Conservation (phyloP, 2,113 vertebrate species). For the Hydropotes inermis region DNA sequence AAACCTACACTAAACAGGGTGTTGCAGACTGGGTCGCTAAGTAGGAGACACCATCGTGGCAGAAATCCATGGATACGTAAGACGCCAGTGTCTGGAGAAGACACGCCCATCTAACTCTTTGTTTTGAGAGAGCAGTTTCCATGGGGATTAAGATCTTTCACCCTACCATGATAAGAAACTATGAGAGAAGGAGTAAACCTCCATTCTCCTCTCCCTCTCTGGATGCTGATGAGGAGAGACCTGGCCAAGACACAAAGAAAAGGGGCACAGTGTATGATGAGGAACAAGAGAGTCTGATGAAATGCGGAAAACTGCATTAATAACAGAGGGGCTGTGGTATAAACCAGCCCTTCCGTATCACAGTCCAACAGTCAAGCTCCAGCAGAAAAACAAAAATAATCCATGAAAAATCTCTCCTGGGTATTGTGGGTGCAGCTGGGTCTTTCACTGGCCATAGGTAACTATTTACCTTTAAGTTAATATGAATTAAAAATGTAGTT, state of each 20-base stretch:
- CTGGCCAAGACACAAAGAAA: background rate
- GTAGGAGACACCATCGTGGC: rapidly evolving
- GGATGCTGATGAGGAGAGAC: background rate
- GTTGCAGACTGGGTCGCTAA: rapidly evolving
- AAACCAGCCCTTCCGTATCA: background rate
- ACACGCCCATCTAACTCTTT: background rate
- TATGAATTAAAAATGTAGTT: background rate
- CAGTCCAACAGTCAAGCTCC: background rate
- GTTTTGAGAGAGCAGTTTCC: background rate
- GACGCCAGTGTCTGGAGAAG: rapidly evolving
- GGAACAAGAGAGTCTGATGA: background rate
- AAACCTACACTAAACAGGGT: background rate
- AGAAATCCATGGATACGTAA: rapidly evolving
- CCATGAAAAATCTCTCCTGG: background rate
- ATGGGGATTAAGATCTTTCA: background rate
- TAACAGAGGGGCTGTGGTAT: rapidly evolving
- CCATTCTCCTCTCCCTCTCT: background rate
- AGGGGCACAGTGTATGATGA: background rate
- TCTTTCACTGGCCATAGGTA: background rate
- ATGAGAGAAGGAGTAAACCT: background rate
- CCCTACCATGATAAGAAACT: background rate
- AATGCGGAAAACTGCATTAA: background rate
- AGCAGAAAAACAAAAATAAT: background rate
- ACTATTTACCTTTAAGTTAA: background rate
- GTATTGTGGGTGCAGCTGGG: background rate